Base-by-base conservation (phyloP, 2,113 vertebrate species). In the Notiomystis cincta region DNA sequence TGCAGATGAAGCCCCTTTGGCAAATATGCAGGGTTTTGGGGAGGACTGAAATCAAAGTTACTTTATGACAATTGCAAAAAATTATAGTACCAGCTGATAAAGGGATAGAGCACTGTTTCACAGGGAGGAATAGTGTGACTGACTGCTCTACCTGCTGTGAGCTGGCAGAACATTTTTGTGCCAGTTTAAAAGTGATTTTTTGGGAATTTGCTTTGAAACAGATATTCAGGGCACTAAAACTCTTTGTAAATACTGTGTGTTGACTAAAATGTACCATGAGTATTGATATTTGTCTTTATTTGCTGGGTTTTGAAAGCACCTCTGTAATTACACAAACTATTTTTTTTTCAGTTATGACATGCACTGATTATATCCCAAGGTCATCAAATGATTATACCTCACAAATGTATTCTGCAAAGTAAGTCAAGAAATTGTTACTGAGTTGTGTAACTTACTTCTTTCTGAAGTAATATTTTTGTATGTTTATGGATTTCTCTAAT, bases 391-490 rank as follows among this genome's bases (percentile, higher is more conserved):
- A 98, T 96, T 98, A 98, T 98, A 98, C 98, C 97, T 98, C 98
- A 98, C 98, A 98, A 94, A 97, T 98, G 95, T 98, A 98, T 98
- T 98, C 98, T 97, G 93, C 98, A 98, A 98, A 98, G 98, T 98
- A 98, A 98, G 98, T 98, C 45, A 28, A 95, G 87, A 51, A 80
- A 40, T 93, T 94, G 47, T 92, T 94, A 93, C 33, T 70, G 81
- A 88, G 77, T 87, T 93, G 50, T 86, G 7, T 90, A 69, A 58
- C 19, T 76, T 71, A 30, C 35, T 92, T 77, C 50, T 85, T 69
- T 89, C 57, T 72, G n/a, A 89, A 92, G 35, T 66, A 13, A 44
- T 51, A 8, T 66, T 73, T 67, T 82, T 73, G 27, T 56, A 71
- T 67, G 38, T 82, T 67, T 28, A 25, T 86, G 31, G 16, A 15